Percentiles rank a stretch among this genome's conserved stretches.
Evolutionary conservation across 2,113 vertebrate species (phyloP).

Genomic region (Oreochromis aureus): DNA sequence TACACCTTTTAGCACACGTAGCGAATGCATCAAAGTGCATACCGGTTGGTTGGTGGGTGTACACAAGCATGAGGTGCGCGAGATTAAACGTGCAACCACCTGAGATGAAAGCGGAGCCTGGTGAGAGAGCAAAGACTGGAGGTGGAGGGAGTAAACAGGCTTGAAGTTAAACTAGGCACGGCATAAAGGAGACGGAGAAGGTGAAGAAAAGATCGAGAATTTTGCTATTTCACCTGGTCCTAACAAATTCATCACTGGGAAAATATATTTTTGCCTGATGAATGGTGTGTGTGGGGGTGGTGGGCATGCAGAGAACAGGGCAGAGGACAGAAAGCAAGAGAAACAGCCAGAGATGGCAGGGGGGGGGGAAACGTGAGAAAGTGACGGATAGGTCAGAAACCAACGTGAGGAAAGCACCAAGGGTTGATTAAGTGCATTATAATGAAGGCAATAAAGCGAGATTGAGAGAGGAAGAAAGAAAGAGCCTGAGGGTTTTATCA

Average conservation of each 20-base stretch:
- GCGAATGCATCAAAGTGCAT: constrained; percentile 7
- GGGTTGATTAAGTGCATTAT: constrained; percentile 42
- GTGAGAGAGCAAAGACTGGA: background rate
- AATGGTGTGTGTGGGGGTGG: background rate
- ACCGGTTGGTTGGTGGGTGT: background rate
- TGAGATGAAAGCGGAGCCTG: constrained; percentile 7
- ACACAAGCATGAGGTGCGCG: background rate
- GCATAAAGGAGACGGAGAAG: background rate
- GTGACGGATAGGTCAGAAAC: background rate
- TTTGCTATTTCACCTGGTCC: constrained; percentile 5
- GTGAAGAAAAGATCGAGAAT: background rate
- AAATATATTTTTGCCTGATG: background rate
- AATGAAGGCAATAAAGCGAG: constrained; percentile 29
- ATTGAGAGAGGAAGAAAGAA: background rate
- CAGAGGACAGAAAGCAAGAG: background rate
- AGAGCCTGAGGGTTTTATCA: constrained; percentile 17
- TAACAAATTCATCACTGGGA: background rate
- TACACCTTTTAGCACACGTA: background rate
- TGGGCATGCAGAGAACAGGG: background rate
- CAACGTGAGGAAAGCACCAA: background rate
- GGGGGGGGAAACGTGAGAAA: background rate
- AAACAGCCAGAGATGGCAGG: background rate
- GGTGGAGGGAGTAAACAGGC: background rate
- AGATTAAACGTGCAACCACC: constrained; percentile 17
- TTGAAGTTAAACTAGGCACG: background rate